A percentile compares a stretch with the other conserved stretches of the same genome.
phyloP scores from a whole-genome alignment of 2,113 vertebrate species.

The Stigmatopora argus region DNA sequence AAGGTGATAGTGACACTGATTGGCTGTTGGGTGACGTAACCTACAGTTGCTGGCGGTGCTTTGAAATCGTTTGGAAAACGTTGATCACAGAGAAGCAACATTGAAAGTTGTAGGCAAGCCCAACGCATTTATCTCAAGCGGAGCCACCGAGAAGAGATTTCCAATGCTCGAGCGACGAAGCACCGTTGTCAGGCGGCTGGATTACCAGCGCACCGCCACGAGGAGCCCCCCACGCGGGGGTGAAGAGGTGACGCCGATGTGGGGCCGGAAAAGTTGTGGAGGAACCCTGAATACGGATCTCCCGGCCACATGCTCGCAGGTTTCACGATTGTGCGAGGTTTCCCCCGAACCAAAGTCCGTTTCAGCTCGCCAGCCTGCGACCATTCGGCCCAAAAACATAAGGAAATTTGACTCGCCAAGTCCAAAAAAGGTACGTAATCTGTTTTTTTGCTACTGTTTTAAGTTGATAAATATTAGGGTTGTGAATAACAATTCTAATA shows the following conservation, averaged over 20 bases:
- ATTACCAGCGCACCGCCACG: constrained; percentile 57
- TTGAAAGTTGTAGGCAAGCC: too few species aligned
- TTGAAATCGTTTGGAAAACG: background rate
- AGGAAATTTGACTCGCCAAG: constrained; percentile 93
- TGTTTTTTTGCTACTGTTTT: too few species aligned
- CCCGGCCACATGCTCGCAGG: constrained; percentile 71
- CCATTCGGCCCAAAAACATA: constrained; percentile 88
- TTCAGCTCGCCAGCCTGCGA: constrained; percentile 77
- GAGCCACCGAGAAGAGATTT: constrained; percentile 84
- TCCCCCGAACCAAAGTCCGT: constrained; percentile 55
- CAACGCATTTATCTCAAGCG: constrained; percentile 63
- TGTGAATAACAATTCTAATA: too few species aligned
- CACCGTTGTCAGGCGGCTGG: constrained; percentile 57
- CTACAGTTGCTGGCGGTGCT: background rate
- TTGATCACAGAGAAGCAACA: background rate
- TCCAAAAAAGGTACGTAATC: constrained; percentile 83
- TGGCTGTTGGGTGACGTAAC: background rate
- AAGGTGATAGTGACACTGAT: background rate
- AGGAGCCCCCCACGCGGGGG: constrained; percentile 60
- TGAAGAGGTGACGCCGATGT: constrained; percentile 78
- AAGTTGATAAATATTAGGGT: too few species aligned
- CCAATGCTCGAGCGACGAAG: constrained; percentile 71
- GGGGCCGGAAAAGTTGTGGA: constrained; percentile 77
- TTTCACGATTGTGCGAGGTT: constrained; percentile 55
- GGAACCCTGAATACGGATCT: constrained; percentile 57